These are phyloP conservation scores for Sphenodon punctatus DNA, from an alignment of 2,797 vertebrate species.

Conservation along the genomic window DNA sequence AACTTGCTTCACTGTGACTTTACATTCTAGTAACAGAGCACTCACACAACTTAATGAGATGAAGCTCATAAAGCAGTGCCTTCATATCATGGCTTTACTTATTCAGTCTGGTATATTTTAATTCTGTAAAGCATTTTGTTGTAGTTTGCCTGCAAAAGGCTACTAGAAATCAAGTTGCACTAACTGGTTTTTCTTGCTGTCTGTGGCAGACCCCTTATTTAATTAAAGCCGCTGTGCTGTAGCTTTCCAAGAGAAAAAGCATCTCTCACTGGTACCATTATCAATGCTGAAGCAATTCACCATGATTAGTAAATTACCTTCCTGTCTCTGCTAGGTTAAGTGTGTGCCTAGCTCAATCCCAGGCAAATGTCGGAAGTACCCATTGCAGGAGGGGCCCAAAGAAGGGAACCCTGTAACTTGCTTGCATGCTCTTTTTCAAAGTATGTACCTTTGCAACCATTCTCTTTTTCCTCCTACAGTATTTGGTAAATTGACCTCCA, in stretches of 20 bases:
- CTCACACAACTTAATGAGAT: background rate
- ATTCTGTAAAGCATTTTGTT: background rate
- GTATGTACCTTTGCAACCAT: conserved; percentile 1
- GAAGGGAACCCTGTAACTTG: conserved; percentile 64
- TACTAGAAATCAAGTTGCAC: background rate
- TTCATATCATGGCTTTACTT: background rate
- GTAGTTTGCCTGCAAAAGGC: background rate
- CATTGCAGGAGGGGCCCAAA: conserved; percentile 59
- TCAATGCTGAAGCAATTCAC: background rate
- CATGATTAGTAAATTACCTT: background rate
- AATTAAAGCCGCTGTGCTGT: too few relatives aligned
- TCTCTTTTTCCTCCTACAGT: conserved; percentile 20
- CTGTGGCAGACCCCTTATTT: too few relatives aligned
- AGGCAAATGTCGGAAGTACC: conserved; percentile 3
- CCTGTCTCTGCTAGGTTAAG: background rate
- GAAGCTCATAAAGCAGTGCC: rapidly evolving
- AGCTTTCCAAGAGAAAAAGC: background rate
- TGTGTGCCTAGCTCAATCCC: background rate
- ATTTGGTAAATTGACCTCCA: conserved; percentile 58
- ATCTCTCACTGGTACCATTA: background rate
- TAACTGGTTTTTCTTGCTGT: background rate
- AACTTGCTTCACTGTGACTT: background rate
- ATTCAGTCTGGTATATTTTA: background rate
- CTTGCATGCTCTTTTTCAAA: conserved; percentile 44
- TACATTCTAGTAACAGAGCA: background rate